Evolutionary conservation across 2,797 vertebrate genomes (phyloP).

Genomic region (Lerista edwardsae): DNA sequence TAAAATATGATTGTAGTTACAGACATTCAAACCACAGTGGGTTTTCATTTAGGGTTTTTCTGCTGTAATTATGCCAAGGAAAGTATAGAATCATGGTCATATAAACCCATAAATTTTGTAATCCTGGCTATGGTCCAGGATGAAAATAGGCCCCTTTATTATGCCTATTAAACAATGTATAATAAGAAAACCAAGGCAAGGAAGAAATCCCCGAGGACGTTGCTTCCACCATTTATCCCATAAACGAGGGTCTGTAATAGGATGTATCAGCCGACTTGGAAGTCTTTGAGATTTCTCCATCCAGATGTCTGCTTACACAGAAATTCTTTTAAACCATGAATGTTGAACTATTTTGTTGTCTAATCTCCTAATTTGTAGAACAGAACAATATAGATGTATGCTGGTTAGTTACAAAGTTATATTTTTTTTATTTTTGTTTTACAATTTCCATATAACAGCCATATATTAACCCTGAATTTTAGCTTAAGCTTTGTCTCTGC

Average conservation of each 20-base stretch:
- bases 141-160: not conserved
- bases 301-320: not conserved
- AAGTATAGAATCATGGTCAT: not conserved
- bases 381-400: not conserved
- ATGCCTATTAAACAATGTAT: not conserved
- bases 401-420: not conserved
- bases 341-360: too few species aligned
- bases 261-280: not conserved
- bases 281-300: not conserved
- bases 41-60: not conserved
- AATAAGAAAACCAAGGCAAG: constrained; percentile 14
- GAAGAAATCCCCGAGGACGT: not conserved
- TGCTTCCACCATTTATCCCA: not conserved
- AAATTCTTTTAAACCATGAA: not conserved
- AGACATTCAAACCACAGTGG: constrained; percentile 1
- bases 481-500: not conserved
- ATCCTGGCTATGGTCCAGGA: not conserved
- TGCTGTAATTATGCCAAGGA: not conserved
- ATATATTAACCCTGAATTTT: not conserved
- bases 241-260: not conserved
- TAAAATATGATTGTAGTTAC: not conserved
- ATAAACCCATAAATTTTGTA: constrained; percentile 12
- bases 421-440: too few species aligned
- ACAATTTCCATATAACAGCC: not conserved
- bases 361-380: not conserved